A percentile compares a stretch with the other conserved stretches of the same genome.
Evolutionary conservation across 2,888 invertebrate species (phyloP).

Genomic region (Eristalinus sepulchralis): DNA sequence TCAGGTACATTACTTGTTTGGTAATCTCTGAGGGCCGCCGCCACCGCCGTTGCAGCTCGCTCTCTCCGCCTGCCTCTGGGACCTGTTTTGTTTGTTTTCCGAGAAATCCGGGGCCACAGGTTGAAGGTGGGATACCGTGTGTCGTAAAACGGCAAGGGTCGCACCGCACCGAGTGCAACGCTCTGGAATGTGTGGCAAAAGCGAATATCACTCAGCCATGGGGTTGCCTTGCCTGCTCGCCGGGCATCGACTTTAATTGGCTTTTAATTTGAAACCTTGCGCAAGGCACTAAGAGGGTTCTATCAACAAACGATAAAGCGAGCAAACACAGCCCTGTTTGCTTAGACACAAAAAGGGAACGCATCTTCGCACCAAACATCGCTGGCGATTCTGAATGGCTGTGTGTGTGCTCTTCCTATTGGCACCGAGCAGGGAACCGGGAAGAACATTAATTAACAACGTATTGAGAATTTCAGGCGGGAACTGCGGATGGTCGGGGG

Average conservation of each 20-base stretch:
- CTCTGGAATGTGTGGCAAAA: constrained; percentile 35
- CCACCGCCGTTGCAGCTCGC: background rate
- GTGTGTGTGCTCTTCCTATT: constrained; percentile 54
- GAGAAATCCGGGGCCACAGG: constrained; percentile 38
- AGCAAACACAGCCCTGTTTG: constrained; percentile 54
- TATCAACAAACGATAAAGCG: constrained; percentile 62
- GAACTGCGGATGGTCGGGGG: background rate
- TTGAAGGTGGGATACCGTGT: constrained; percentile 48
- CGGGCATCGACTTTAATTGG: constrained; percentile 53
- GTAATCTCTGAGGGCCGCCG: constrained; percentile 39
- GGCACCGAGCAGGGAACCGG: constrained; percentile 35
- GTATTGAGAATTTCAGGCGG: constrained; percentile 48
- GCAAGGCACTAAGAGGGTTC: constrained; percentile 46
- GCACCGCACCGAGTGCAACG: background rate
- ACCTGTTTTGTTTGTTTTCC: constrained; percentile 60
- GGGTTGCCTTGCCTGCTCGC: constrained; percentile 34
- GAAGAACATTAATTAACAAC: constrained; percentile 68
- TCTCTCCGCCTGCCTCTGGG: background rate
- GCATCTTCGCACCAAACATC: constrained; percentile 49
- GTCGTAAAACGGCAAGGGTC: constrained; percentile 39
- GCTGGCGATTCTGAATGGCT: background rate
- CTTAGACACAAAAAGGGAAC: constrained; percentile 18
- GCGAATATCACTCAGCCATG: background rate
- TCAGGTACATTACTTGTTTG: constrained; percentile 68
- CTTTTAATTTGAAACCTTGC: constrained; percentile 63